Evolutionary conservation across 2,797 vertebrate genomes (phyloP).

Genomic region (Scleropages formosus): DNA sequence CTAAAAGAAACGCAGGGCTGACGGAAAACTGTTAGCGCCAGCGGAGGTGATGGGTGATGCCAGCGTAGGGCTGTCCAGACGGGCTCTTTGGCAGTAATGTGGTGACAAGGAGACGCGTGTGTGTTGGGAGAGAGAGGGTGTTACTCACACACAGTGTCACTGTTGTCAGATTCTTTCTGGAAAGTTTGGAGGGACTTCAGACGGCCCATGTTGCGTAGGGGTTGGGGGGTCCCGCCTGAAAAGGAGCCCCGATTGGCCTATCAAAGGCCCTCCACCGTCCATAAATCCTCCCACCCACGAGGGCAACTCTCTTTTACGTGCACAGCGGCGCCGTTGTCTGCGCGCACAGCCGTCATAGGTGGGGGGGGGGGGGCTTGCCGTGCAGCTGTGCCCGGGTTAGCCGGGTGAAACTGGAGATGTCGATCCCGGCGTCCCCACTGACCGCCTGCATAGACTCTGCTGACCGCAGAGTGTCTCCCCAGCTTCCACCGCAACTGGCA

Average conservation of each 20-base stretch:
- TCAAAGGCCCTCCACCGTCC: slow-evolving; percentile 54
- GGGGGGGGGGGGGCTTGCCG: slow-evolving; percentile 62
- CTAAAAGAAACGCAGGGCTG: no score
- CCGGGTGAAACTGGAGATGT: slow-evolving; percentile 75
- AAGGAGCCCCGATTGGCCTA: slow-evolving; percentile 35
- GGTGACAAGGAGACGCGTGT: no score
- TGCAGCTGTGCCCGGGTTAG: slow-evolving; percentile 83
- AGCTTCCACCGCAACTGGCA: slow-evolving; percentile 29
- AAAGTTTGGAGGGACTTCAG: slow-evolving; percentile 54
- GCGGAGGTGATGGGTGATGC: no score
- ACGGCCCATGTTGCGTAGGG: slow-evolving; percentile 20
- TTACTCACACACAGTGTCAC: neutral
- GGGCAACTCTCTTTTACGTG: slow-evolving; percentile 53
- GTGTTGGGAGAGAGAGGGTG: neutral
- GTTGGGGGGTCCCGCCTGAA: slow-evolving; percentile 40
- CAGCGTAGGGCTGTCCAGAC: neutral
- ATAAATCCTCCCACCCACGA: slow-evolving; percentile 60
- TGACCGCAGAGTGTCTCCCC: slow-evolving; percentile 57
- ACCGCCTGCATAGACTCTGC: slow-evolving; percentile 56
- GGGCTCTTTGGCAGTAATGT: neutral
- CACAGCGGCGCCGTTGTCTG: slow-evolving; percentile 82
- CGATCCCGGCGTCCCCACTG: slow-evolving; percentile 62
- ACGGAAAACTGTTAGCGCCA: no score
- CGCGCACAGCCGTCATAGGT: slow-evolving; percentile 81
- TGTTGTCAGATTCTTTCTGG: neutral